Conservation (phyloP, 2,113 vertebrate genomes). For the Monarcha castaneiventris region DNA sequence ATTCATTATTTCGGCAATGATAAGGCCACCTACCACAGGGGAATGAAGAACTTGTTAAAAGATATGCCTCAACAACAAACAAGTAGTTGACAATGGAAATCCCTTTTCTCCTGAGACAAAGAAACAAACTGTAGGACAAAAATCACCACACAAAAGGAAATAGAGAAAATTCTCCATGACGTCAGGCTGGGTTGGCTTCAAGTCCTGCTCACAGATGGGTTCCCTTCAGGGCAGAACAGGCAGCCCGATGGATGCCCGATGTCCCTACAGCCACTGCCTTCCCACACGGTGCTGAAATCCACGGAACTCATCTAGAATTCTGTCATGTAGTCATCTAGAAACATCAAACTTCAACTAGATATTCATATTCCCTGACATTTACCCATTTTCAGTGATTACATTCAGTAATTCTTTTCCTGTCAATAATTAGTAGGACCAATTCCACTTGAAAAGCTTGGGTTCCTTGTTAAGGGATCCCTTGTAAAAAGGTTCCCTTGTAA, state of each 20-base stretch:
- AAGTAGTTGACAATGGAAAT: not conserved
- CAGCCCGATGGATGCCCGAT: accelerated
- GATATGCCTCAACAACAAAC: not conserved
- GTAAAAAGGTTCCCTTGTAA: not conserved
- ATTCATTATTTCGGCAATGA: not conserved
- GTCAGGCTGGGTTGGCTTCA: not conserved
- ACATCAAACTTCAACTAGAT: not conserved
- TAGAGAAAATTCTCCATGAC: not conserved
- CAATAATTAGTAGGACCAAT: not conserved
- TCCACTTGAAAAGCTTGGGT: not conserved
- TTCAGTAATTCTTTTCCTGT: not conserved
- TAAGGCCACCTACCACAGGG: not conserved
- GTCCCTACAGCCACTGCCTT: not conserved
- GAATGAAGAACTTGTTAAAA: not conserved
- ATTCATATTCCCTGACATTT: not conserved
- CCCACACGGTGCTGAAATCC: not conserved
- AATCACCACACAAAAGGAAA: not conserved
- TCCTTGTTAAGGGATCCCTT: not conserved
- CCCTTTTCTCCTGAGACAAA: not conserved
- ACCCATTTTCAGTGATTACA: not conserved
- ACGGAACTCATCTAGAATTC: not conserved
- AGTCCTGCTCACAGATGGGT: not conserved
- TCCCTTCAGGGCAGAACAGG: not conserved
- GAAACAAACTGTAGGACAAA: not conserved
- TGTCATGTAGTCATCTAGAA: accelerated